phyloP scores from a whole-genome alignment of 2,888 invertebrate species.

The Caenorhabditis sp. region DNA sequence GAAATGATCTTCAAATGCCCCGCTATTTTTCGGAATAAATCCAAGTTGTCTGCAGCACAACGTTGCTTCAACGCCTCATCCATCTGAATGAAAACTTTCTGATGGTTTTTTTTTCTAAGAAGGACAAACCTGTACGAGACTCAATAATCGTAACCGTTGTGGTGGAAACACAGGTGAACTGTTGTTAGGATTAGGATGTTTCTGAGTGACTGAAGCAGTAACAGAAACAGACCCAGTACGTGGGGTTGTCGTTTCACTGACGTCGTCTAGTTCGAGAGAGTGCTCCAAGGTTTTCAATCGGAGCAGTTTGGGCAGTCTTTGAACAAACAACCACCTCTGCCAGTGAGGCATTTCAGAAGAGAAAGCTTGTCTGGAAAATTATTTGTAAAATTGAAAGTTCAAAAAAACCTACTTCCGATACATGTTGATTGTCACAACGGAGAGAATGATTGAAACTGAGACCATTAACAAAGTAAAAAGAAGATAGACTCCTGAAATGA shows the following conservation, averaged over 20 bases:
- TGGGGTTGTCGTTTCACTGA: constrained; percentile 57
- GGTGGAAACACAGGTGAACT: constrained; percentile 67
- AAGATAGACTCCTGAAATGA: constrained; percentile 89
- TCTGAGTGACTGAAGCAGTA: constrained; percentile 46
- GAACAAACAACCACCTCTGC: constrained; percentile 75
- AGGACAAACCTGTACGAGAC: constrained; percentile 61
- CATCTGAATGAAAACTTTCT: constrained; percentile 64
- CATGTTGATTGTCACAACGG: constrained; percentile 95
- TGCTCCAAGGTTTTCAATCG: constrained; percentile 62
- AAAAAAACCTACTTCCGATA: constrained; percentile 91
- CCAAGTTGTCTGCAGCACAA: constrained; percentile 69
- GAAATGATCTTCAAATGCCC: constrained; percentile 74
- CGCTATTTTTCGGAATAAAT: constrained; percentile 70
- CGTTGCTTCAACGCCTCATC: constrained; percentile 69
- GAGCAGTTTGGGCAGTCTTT: constrained; percentile 69
- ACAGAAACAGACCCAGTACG: constrained; percentile 64
- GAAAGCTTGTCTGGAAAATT: constrained; percentile 70
- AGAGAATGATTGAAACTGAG: constrained; percentile 94
- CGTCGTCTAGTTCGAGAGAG: constrained; percentile 46
- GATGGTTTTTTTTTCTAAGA: constrained; percentile 15
- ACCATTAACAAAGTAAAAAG: constrained; percentile 98
- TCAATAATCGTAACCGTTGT: constrained; percentile 64
- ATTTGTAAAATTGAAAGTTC: background rate
- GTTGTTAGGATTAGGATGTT: constrained; percentile 42
- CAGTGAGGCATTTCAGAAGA: constrained; percentile 73